Base-by-base conservation (phyloP, 2,888 invertebrate genomes). In the Sarcophaga variegata region DNA sequence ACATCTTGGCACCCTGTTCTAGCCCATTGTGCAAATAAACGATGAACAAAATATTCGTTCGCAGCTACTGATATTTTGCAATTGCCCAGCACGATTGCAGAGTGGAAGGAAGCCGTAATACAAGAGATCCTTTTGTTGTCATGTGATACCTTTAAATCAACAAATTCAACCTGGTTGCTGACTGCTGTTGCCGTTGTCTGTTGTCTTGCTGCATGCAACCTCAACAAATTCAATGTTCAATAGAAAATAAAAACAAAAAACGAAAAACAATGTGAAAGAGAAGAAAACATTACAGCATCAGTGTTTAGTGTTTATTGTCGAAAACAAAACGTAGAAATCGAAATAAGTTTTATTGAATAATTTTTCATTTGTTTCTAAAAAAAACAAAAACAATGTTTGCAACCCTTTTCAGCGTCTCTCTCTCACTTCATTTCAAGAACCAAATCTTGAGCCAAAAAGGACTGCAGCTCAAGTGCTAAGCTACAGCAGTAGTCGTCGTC, bases 321-420 rank as follows among this genome's bases (percentile, higher is more conserved):
- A 54, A 87, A 87, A 79, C 85, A 85, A 78, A 85, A 88, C 75
- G 74, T 81, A 79, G 86, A 88, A 87, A 87, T 86, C 88, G 83
- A 89, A 89, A 89, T 92, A 92, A 92, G 92, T 92, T 92, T 92
- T 92, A 92, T 92, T 92, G 92, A 92, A 92, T 92, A 92, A 92
- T 92, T 92, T 92, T 92, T 92, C 92, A 92, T 92, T 92, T 91
- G 91, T 88, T 82, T 86, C 70, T 77, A 78, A 54, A 54, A 54
- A 54, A 54, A 54, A 54, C 14, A 14, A 3, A 54, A 2, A 54
- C 54, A 54, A 54, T 17, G 54, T 54, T 54, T 78, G 60, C 64
- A 37, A 37, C 37, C 37, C 37, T 37, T 37, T 37, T 37, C 37
- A 37, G 10, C 37, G 37, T 37, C 37, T 37, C 27, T 27, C 37